These are phyloP conservation scores for Branchinecta lindahli DNA, from an alignment of 1,140 invertebrate genomes.

Conservation along the genomic window DNA sequence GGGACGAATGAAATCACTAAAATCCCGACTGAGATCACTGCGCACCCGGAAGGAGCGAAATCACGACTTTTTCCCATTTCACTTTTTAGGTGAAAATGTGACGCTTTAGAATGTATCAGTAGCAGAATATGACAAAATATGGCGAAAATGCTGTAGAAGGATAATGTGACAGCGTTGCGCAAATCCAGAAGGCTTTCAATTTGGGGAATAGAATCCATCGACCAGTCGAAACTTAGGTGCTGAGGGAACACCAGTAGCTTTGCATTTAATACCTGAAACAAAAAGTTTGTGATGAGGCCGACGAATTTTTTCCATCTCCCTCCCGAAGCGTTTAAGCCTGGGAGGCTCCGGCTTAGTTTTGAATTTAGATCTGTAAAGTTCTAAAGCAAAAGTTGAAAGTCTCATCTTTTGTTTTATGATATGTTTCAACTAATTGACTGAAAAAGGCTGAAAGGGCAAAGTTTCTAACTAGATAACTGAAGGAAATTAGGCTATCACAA, in stretches of 20 bases:
- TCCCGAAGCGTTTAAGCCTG: too few species aligned
- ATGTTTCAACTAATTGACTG: too few species aligned
- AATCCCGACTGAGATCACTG: conserved; percentile 43
- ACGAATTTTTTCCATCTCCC: too few species aligned
- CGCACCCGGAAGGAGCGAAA: not conserved
- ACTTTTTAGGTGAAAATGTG: not conserved
- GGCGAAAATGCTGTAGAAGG: conserved; percentile 43
- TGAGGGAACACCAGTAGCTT: conserved; percentile 62
- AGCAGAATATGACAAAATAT: not conserved
- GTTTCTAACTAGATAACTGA: too few species aligned
- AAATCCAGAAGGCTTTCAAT: conserved; percentile 53
- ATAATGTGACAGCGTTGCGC: conserved; percentile 50
- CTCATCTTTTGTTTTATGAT: too few species aligned
- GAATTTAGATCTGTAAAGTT: too few species aligned
- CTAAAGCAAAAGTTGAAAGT: too few species aligned
- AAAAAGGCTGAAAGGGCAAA: too few species aligned
- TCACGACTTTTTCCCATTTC: not conserved
- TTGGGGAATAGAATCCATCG: conserved; percentile 77
- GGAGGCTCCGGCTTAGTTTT: too few species aligned
- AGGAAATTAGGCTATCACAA: too few species aligned
- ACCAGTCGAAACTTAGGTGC: conserved; percentile 83
- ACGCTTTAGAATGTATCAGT: not conserved
- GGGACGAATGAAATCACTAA: conserved; percentile 79
- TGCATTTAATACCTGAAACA: conserved; percentile 51
- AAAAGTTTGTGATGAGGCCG: not conserved